phyloP scores from a whole-genome alignment of 2,113 vertebrate species.

The Atrichornis clamosus region DNA sequence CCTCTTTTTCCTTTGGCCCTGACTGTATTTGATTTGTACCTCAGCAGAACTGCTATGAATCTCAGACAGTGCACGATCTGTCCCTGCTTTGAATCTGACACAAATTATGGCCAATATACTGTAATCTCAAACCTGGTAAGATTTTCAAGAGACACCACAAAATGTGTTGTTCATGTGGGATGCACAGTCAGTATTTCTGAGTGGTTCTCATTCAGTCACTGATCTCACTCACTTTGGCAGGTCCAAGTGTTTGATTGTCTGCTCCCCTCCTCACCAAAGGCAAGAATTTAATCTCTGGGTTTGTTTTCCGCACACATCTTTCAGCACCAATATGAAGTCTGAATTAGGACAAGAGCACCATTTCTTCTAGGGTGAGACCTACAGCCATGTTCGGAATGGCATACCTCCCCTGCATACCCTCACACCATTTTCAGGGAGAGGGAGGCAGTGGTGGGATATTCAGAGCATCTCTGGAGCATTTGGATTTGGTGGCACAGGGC shows the following conservation, averaged over 20 bases:
- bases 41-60: not conserved
- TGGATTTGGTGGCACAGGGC: not conserved
- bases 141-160: not conserved
- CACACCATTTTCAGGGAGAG: not conserved
- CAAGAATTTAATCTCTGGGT: not conserved
- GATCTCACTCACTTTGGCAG: not conserved
- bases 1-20: not conserved
- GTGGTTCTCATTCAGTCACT: not conserved
- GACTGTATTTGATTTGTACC: not conserved
- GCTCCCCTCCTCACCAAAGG: not conserved
- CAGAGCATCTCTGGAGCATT: not conserved
- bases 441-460: not conserved
- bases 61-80: not conserved
- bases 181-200: not conserved
- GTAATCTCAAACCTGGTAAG: not conserved
- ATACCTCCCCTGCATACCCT: not conserved
- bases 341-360: not conserved
- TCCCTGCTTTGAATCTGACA: not conserved
- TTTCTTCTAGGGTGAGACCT: not conserved
- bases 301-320: not conserved
- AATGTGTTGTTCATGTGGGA: not conserved
- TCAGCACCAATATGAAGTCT: not conserved
- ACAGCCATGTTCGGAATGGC: not conserved
- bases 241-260: not conserved
- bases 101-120: not conserved